Base-by-base conservation (phyloP, 1,140 invertebrate species). In the Drosophila sproati region DNA sequence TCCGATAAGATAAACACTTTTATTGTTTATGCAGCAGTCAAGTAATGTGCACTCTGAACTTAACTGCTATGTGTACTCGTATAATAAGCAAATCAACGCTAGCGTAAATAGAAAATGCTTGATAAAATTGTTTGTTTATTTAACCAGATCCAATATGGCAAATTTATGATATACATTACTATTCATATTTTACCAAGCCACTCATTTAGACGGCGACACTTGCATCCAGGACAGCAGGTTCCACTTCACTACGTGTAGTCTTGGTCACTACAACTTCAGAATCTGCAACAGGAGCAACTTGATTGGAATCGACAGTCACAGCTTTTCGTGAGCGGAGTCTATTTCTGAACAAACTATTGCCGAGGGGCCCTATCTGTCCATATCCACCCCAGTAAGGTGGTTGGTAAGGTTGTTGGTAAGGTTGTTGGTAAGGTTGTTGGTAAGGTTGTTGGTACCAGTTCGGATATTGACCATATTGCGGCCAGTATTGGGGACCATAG, bases 1-100 rank as follows among this genome's bases (percentile, higher is more conserved):
- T 47, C 8, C 29, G 71, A 73, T 69, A 39, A 73, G 64, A 73
- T 73, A 70, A 73, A 68, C 48, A 54, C 4, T 37, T 62, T 52
- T 34, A 61, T 62, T 62, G 57, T 69, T 52, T 52, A 52, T 60
- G 47, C 55, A 50, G 45, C 7, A 37, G 34, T 28, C 7, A 3
- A 7, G 3, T 32, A 4, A 3, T 5, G 8, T 12, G 4, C 45
- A 32, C 20, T 47, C 5, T 3, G 56, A 37, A 56, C 2, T 12
- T 28, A 20, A 50, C 48, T 31, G 47, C 20, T 43, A 3, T 43
- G 39, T 43, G 8, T 5, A 51, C 50, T n/a, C 0, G n/a, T 43
- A 43, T 43, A 51, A 32, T 32, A 51, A 32, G 31, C 31, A 52
- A 32, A 35, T 35, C 31, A 5, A 35, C 31, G 10, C 32, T 35